These are phyloP conservation scores for Euproctis similis DNA, from an alignment of 2,888 invertebrate genomes.

Conservation along the genomic window DNA sequence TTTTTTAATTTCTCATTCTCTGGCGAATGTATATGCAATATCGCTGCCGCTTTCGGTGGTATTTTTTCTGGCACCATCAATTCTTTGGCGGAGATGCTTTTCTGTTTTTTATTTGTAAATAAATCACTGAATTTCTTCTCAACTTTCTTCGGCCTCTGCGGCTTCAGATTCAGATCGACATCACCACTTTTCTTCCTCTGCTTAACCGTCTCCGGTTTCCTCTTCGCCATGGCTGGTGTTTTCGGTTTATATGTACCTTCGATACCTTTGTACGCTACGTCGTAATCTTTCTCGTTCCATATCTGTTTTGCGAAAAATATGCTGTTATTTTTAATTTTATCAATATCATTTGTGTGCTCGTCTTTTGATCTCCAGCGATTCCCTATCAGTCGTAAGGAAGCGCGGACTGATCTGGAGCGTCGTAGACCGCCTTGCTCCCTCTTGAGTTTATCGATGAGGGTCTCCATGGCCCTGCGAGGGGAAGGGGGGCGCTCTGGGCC, in stretches of 20 bases:
- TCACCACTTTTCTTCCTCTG: constrained; percentile 61
- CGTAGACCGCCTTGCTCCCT: constrained; percentile 71
- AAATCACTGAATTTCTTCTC: constrained; percentile 69
- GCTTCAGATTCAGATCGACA: constrained; percentile 58
- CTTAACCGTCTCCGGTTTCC: constrained; percentile 47
- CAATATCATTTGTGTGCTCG: constrained; percentile 49
- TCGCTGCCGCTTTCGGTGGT: constrained; percentile 78
- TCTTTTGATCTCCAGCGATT: constrained; percentile 76
- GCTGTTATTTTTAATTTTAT: constrained; percentile 50
- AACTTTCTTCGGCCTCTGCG: constrained; percentile 51
- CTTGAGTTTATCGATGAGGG: constrained; percentile 70
- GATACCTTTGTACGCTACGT: constrained; percentile 58
- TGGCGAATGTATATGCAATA: constrained; percentile 75
- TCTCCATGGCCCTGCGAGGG: constrained; percentile 70
- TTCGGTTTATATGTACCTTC: constrained; percentile 67
- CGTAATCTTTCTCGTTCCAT: constrained; percentile 61
- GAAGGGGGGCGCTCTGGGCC: constrained; percentile 52
- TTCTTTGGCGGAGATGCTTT: constrained; percentile 61
- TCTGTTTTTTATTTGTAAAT: constrained; percentile 65
- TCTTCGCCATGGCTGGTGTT: constrained; percentile 64
- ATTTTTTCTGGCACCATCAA: constrained; percentile 66
- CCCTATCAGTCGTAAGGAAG: constrained; percentile 80
- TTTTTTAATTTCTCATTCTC: constrained; percentile 51
- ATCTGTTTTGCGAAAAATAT: constrained; percentile 54
- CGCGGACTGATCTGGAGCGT: constrained; percentile 81